A percentile compares a stretch with the other conserved stretches of the same genome.
phyloP scores from a whole-genome alignment of 1,140 invertebrate genomes.

The Hypsibius dujardini region DNA sequence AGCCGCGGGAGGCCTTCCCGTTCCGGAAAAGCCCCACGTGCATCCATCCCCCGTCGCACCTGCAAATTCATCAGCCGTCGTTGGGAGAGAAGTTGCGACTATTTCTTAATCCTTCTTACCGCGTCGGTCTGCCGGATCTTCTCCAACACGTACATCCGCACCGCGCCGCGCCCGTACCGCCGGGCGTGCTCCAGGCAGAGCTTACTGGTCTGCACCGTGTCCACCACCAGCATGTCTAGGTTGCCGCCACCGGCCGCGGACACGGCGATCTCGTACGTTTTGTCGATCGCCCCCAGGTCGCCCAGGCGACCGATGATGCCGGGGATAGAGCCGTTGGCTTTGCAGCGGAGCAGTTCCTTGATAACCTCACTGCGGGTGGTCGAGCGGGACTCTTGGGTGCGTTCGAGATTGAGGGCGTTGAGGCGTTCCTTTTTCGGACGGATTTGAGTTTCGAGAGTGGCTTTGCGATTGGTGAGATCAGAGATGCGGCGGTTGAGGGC shows the following conservation, averaged over 20 bases:
- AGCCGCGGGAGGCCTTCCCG: constrained; percentile 42
- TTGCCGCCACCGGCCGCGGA: constrained; percentile 69
- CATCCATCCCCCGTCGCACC: constrained; percentile 20
- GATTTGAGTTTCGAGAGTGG: neutral
- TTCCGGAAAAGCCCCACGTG: constrained; percentile 12
- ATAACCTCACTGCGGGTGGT: neutral
- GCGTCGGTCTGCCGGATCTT: constrained; percentile 32
- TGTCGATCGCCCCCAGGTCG: constrained; percentile 83
- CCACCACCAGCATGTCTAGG: constrained; percentile 79
- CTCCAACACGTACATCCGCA: constrained; percentile 43
- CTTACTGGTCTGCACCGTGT: constrained; percentile 64
- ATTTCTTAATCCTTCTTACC: too few species aligned
- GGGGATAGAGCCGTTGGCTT: constrained; percentile 28
- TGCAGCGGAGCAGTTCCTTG: neutral
- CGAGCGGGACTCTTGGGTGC: neutral
- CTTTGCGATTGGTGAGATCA: neutral
- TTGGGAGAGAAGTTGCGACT: too few species aligned
- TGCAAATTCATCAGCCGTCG: too few species aligned
- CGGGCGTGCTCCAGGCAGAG: constrained; percentile 67
- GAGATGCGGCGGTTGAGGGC: neutral
- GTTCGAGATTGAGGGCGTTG: neutral
- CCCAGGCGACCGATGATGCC: constrained; percentile 76
- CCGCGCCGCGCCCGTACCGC: constrained; percentile 43
- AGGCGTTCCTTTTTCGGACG: neutral
- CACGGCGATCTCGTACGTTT: constrained; percentile 82